Conservation (phyloP, 1,140 invertebrate species). For the Ceratina japonica region DNA sequence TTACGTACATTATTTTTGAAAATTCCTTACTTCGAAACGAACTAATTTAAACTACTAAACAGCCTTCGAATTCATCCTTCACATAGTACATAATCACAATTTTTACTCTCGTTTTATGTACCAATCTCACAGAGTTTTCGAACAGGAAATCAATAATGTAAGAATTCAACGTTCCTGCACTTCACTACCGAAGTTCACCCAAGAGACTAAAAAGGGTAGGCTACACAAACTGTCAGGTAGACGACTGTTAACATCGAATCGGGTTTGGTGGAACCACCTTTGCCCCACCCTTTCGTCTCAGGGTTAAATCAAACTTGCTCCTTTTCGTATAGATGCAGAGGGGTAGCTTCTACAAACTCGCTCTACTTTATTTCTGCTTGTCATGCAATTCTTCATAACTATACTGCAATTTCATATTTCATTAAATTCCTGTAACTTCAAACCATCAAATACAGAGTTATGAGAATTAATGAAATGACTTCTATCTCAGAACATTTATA, state of each 20-base stretch:
- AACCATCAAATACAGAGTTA: not conserved
- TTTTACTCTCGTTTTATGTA: too few relatives aligned
- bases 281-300: not conserved
- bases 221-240: slow-evolving; percentile 16
- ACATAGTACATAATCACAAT: too few relatives aligned
- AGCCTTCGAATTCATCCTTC: too few relatives aligned
- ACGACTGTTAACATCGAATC: not conserved
- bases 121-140: too few relatives aligned
- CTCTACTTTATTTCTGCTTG: not conserved
- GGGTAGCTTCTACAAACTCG: not conserved
- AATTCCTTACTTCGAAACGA: too few relatives aligned
- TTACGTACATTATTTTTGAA: too few relatives aligned
- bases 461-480: not conserved
- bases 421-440: not conserved
- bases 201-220: not conserved
- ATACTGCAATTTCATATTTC: not conserved
- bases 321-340: slow-evolving; percentile 2
- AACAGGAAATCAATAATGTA: not conserved
- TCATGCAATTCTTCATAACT: not conserved
- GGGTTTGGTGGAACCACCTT: not conserved
- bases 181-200: too few relatives aligned
- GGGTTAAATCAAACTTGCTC: slow-evolving; percentile 9
- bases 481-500: not conserved
- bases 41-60: too few relatives aligned
- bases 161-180: not conserved